These are phyloP conservation scores for Beris chalybata DNA, from an alignment of 2,888 invertebrate species.

Conservation along the genomic window DNA sequence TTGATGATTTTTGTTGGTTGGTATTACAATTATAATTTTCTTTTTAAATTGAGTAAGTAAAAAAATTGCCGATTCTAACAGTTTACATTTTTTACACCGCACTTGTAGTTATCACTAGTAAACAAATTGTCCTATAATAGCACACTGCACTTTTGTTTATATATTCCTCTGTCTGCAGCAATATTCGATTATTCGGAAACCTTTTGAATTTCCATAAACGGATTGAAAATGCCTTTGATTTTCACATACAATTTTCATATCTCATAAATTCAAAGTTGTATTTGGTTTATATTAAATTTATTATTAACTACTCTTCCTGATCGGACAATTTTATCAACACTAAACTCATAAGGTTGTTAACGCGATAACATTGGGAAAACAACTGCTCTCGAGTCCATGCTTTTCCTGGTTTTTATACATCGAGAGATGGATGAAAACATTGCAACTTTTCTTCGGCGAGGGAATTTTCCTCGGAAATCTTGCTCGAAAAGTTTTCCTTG, in stretches of 20 bases:
- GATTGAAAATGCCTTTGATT: neutral
- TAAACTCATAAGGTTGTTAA: conserved; percentile 11
- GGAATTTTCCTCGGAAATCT: neutral
- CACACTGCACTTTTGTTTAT: too few species aligned
- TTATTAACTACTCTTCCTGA: too few species aligned
- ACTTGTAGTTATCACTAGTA: neutral
- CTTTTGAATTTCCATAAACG: too few species aligned
- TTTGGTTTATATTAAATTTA: too few species aligned
- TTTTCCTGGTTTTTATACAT: conserved; percentile 26
- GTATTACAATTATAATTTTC: too few species aligned
- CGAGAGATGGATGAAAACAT: neutral
- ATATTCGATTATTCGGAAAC: too few species aligned
- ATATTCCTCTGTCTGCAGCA: too few species aligned
- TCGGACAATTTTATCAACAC: too few species aligned
- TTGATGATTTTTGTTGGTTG: too few species aligned
- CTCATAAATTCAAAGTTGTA: neutral
- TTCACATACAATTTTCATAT: conserved; percentile 18
- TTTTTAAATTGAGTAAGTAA: too few species aligned
- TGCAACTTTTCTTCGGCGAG: neutral
- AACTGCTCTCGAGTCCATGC: conserved; percentile 31
- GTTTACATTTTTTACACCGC: conserved; percentile 28
- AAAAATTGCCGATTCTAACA: neutral
- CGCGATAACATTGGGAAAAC: conserved; percentile 30
- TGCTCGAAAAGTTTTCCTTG: too few species aligned
- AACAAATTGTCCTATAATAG: neutral